Base-by-base conservation (phyloP, 2,113 vertebrate genomes). In the Ancistrus triradiatus region DNA sequence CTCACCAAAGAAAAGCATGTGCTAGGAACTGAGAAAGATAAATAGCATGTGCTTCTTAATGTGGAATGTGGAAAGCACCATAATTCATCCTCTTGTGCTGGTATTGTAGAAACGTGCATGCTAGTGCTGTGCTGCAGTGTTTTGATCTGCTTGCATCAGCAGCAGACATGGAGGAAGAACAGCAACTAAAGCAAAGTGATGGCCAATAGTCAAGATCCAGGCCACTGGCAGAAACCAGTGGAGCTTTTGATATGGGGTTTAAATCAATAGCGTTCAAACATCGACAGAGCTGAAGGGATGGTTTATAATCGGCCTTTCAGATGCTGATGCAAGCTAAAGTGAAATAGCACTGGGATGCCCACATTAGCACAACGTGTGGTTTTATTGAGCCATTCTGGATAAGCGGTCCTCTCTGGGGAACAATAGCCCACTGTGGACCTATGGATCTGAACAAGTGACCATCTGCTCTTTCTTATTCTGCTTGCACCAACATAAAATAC, bases 391-490 rank as follows among this genome's bases (percentile, higher is more conserved):
- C 66, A 60, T 73, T 64, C 58, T 52, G 22, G 42, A 68, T 64
- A 73, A 69, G 66, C 60, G 66, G 53, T 50, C 51, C 43, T 68
- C 66, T 63, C 55, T 63, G 53, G 55, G 60, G 48, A 63, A 52
- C 65, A 58, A 50, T 63, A 66, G 31, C 22, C 59, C 70, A 63
- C 37, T 72, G 66, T 49, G 51, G 65, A 68, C 65, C 61, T 73
- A 63, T 68, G 3, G 62, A 73, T 73, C 71, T 60, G 27, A 69
- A 69, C 55, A 64, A 73, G 56, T 69, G 61, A 73, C 66, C 71
- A 69, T 69, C 66, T 73, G 71, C 24, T 69, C 48, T 43, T 2
- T 60, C 53, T 53, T 53, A 24, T 44, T 21, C 28, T 60, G 43
- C 47, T 24, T 55, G 42, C 25, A 11, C 31, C 18, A 33, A 18